phyloP scores from a whole-genome alignment of 2,888 invertebrate species.

The Charanyca ferruginea region DNA sequence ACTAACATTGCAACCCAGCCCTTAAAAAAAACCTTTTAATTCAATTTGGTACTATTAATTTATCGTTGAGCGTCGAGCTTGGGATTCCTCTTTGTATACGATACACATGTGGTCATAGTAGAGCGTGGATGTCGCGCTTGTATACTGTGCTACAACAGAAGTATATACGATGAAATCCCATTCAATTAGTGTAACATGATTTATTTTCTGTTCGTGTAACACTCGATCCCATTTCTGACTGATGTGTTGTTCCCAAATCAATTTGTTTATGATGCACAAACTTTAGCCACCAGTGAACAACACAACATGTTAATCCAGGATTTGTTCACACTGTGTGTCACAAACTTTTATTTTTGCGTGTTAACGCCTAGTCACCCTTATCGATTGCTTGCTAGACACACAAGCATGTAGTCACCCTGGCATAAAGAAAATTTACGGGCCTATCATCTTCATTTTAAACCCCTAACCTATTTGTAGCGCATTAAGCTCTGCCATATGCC shows the following conservation, averaged over 20 bases:
- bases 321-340: neutral
- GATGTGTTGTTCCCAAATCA: constrained; percentile 34
- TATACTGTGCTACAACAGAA: constrained; percentile 31
- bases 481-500: constrained; percentile 12
- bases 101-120: constrained; percentile 11
- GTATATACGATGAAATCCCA: constrained; percentile 33
- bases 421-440: neutral
- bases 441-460: neutral
- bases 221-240: constrained; percentile 36
- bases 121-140: constrained; percentile 27
- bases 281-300: constrained; percentile 11
- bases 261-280: constrained; percentile 20
- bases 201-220: constrained; percentile 41
- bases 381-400: neutral
- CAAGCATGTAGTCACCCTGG: neutral
- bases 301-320: constrained; percentile 9
- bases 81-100: constrained; percentile 11
- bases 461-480: neutral
- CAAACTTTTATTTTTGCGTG: neutral
- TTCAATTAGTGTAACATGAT: constrained; percentile 40
- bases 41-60: neutral
- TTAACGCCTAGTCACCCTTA: neutral
- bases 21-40: neutral
- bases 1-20: constrained; percentile 17
- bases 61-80: neutral